phyloP scores from a whole-genome alignment of 2,888 invertebrate species.

The Homarus gammarus region DNA sequence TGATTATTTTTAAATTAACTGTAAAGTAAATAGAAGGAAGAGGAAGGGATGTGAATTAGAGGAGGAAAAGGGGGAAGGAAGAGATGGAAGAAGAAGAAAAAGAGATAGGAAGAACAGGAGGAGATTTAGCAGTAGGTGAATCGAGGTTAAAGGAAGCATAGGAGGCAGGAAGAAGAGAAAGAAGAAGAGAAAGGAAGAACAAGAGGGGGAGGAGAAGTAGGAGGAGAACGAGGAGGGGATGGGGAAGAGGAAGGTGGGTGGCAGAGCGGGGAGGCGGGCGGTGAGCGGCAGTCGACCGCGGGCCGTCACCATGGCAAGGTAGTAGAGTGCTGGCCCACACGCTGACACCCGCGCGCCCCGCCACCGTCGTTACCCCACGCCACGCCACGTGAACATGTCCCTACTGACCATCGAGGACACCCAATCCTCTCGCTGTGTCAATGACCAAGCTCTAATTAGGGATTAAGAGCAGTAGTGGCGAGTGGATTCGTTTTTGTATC shows the following conservation, averaged over 20 bases:
- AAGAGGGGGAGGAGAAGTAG: not conserved
- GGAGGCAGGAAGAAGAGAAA: not conserved
- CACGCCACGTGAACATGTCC: not conserved
- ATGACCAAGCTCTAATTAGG: not conserved
- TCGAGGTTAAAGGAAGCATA: not conserved
- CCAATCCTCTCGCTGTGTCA: not conserved
- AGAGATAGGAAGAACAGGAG: not conserved
- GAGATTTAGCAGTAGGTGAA: not conserved
- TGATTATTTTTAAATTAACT: no score
- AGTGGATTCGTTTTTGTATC: not conserved
- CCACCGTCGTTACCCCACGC: not conserved
- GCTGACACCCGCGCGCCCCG: not conserved
- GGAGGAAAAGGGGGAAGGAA: not conserved
- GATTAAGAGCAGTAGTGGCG: not conserved
- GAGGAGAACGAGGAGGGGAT: not conserved
- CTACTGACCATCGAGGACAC: not conserved
- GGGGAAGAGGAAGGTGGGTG: not conserved
- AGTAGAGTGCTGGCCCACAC: slow-evolving; percentile 1
- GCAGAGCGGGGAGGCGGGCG: slow-evolving; percentile 3
- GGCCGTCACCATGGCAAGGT: slow-evolving; percentile 55
- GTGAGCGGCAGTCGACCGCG: slow-evolving; percentile 46
- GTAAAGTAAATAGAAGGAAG: not conserved
- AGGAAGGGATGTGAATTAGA: not conserved
- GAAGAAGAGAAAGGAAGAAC: not conserved
- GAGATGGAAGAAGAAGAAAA: not conserved